These are phyloP conservation scores for Lasioglossum oenotherae DNA, from an alignment of 2,888 invertebrate genomes.

Conservation along the genomic window DNA sequence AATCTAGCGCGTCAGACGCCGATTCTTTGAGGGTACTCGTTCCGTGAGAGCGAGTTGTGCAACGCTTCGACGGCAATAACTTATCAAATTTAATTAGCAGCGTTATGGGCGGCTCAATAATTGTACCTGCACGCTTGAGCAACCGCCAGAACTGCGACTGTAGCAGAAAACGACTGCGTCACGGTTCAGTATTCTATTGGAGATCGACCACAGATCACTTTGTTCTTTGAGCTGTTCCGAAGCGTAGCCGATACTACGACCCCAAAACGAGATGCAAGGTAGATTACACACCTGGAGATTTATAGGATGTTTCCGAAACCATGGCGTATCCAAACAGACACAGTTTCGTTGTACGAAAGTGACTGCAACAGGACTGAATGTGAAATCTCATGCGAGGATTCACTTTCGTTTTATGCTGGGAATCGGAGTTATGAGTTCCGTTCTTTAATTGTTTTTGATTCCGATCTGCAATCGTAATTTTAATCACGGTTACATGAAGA, in stretches of 20 bases:
- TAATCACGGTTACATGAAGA: not conserved
- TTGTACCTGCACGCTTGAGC: conserved; percentile 33
- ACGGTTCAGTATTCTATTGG: not conserved
- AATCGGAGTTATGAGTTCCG: not conserved
- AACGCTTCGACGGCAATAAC: conserved; percentile 27
- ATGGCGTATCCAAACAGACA: not conserved
- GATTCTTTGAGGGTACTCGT: not conserved
- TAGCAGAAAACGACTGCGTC: conserved; percentile 26
- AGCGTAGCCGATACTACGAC: conserved; percentile 4
- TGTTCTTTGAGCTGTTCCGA: not conserved
- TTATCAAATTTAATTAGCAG: conserved; percentile 51
- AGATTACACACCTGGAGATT: not conserved
- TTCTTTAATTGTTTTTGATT: not conserved
- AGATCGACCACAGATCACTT: conserved; percentile 5
- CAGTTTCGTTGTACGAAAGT: not conserved
- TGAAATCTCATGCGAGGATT: not conserved
- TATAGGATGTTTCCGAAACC: not conserved
- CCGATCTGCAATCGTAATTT: not conserved
- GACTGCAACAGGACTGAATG: not conserved
- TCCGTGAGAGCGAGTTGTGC: not conserved
- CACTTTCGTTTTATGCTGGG: not conserved
- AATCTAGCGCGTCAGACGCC: not conserved
- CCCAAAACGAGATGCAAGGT: not conserved
- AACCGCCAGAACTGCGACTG: conserved; percentile 18
- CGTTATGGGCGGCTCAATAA: conserved; percentile 41